phyloP scores from a whole-genome alignment of 2,797 vertebrate species.

The Nasua narica region DNA sequence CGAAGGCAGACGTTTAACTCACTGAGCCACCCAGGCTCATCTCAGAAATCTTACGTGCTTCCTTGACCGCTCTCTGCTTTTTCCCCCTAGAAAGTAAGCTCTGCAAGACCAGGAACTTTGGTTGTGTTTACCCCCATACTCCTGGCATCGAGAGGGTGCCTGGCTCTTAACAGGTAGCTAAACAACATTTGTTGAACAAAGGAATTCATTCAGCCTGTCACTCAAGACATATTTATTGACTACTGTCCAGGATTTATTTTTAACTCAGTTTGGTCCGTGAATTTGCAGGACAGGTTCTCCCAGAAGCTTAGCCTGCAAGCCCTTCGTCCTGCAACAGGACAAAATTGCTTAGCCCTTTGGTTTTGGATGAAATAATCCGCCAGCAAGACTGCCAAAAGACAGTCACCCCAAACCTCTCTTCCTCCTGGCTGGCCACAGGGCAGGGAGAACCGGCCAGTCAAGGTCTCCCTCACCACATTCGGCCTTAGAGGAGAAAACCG shows the following conservation, averaged over 20 bases:
- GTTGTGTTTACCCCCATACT: background rate
- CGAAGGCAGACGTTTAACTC: background rate
- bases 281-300: background rate
- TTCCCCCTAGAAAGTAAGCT: background rate
- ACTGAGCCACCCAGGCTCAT: background rate
- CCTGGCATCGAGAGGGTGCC: background rate
- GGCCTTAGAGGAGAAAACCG: background rate
- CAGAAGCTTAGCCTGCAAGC: background rate
- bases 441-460: background rate
- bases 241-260: conserved; percentile 4
- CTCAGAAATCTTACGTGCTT: background rate
- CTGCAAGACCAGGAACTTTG: background rate
- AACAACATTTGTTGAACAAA: background rate
- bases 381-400: background rate
- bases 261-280: background rate
- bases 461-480: background rate
- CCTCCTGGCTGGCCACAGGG: background rate
- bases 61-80: background rate
- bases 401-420: background rate
- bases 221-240: background rate
- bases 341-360: background rate
- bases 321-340: background rate
- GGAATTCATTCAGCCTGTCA: conserved; percentile 22
- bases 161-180: background rate
- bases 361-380: background rate